phyloP scores from a whole-genome alignment of 2,113 vertebrate species.

The Scomber colias region DNA sequence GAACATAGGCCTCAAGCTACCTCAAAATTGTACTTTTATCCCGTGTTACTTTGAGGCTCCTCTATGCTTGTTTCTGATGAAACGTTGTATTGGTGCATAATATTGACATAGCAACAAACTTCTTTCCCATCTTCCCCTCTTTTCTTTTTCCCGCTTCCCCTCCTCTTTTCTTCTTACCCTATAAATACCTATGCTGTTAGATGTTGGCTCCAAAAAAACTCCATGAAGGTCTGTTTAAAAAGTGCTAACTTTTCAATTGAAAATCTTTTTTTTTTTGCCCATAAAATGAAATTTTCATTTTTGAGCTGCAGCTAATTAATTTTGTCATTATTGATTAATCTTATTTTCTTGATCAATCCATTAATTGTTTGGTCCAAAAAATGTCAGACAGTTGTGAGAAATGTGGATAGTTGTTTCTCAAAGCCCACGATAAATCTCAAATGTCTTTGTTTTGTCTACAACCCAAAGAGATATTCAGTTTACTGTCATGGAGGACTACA shows the following conservation, averaged over 20 bases:
- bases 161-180: neutral
- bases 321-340: no score
- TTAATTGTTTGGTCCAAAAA: no score
- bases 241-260: neutral
- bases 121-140: no score
- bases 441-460: no score
- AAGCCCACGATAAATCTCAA: no score
- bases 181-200: neutral
- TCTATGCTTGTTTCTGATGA: constrained; percentile 3
- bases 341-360: no score
- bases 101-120: no score
- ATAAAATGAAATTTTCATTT: neutral
- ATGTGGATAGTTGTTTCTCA: no score
- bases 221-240: neutral
- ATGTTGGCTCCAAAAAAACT: no score
- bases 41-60: neutral
- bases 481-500: no score
- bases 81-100: neutral
- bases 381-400: no score
- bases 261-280: neutral
- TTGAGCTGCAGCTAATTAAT: neutral
- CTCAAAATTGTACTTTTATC: neutral
- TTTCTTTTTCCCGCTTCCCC: neutral
- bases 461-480: no score
- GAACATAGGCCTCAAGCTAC: constrained; percentile 11